Conservation (phyloP, 2,797 vertebrate species). For the Pogoniulus pusillus region DNA sequence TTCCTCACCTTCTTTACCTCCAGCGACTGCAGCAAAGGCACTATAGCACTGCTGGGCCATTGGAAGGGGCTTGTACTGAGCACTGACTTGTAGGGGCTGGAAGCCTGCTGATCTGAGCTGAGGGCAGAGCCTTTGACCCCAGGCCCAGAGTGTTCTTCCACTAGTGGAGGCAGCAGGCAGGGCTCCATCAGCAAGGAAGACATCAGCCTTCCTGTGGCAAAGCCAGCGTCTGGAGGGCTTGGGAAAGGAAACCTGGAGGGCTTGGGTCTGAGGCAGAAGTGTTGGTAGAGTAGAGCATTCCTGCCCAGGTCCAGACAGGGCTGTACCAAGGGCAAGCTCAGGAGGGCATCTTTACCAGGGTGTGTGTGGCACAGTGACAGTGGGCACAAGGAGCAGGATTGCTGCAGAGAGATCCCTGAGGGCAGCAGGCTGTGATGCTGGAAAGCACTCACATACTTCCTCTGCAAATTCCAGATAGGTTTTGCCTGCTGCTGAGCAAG, state of each 20-base stretch:
- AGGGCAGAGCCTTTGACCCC: slow-evolving; percentile 45
- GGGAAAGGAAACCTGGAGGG: slow-evolving; percentile 46
- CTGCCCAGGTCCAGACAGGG: slow-evolving; percentile 45
- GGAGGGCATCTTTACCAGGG: background rate
- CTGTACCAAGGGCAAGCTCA: background rate
- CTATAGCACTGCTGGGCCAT: slow-evolving; percentile 77
- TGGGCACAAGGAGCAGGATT: slow-evolving; percentile 70
- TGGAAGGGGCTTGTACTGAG: slow-evolving; percentile 72
- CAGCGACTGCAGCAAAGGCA: slow-evolving; percentile 79
- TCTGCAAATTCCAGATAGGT: slow-evolving; percentile 70
- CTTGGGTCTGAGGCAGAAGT: slow-evolving; percentile 59
- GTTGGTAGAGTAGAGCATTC: slow-evolving; percentile 54
- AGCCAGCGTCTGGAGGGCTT: slow-evolving; percentile 12
- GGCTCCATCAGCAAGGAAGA: slow-evolving; percentile 55
- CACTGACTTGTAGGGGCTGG: slow-evolving; percentile 72
- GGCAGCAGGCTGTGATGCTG: slow-evolving; percentile 38
- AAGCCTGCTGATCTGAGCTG: slow-evolving; percentile 69
- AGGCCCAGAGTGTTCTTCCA: slow-evolving; percentile 53
- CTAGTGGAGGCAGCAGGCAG: slow-evolving; percentile 50
- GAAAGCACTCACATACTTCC: slow-evolving; percentile 63
- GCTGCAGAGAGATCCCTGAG: slow-evolving; percentile 69
- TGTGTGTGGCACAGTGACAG: slow-evolving; percentile 9
- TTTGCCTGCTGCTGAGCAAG: slow-evolving; percentile 65
- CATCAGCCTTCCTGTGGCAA: slow-evolving; percentile 31
- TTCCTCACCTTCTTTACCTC: slow-evolving; percentile 70